Evolutionary conservation across 2,113 vertebrate genomes (phyloP).

Genomic region (Hippocampus comes): DNA sequence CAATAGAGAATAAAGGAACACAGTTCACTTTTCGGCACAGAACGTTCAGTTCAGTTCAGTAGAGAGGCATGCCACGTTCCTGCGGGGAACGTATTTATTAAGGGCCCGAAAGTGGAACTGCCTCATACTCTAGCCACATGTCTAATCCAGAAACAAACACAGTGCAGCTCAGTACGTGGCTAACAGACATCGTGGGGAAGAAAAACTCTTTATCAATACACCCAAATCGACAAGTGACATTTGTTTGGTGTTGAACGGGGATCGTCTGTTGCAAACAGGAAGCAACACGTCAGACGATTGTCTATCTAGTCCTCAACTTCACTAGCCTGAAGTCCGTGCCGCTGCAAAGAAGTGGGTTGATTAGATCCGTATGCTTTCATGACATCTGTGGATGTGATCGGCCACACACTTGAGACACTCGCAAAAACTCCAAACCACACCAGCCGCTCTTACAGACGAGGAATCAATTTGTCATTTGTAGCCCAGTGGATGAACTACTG

Average conservation of each 20-base stretch:
- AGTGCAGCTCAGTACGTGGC: no score
- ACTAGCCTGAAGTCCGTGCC: constrained; percentile 10
- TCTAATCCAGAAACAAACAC: no score
- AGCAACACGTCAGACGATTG: neutral
- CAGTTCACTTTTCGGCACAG: no score
- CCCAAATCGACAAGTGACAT: neutral
- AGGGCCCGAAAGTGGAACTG: no score
- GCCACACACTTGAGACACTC: constrained; percentile 19
- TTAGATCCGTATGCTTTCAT: constrained; percentile 32
- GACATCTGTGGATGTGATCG: constrained; percentile 26
- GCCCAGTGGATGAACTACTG: constrained; percentile 31
- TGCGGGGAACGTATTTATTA: no score
- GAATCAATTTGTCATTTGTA: constrained; percentile 28
- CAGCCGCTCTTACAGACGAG: constrained; percentile 1
- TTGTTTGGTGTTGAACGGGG: neutral
- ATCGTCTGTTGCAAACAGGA: neutral
- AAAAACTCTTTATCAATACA: no score
- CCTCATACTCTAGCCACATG: no score
- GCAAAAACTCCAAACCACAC: constrained; percentile 12
- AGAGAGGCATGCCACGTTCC: no score
- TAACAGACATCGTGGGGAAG: no score
- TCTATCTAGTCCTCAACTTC: neutral
- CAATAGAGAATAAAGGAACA: no score
- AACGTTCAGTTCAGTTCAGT: no score
- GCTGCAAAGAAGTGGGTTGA: constrained; percentile 29